Base-by-base conservation (phyloP, 2,113 vertebrate genomes). In the Galemys pyrenaicus region DNA sequence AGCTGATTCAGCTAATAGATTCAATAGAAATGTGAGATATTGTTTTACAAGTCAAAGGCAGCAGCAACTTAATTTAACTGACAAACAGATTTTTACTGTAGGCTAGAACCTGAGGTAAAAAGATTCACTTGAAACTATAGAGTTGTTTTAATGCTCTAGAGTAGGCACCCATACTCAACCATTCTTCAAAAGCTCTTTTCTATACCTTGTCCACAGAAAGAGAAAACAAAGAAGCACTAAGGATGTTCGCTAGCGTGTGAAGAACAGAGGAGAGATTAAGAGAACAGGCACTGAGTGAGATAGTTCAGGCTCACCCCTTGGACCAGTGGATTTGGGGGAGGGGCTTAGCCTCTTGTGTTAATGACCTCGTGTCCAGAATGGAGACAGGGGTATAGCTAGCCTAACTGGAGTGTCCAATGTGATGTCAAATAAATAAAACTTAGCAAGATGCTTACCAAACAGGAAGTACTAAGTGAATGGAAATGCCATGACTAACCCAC, bases 1-100 rank as follows among this genome's bases (percentile, higher is more conserved):
- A 90, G 82, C 94, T 96, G 85, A 97, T 97, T 75, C 89, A 91
- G 60, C 95, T 97, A 95, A 86, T 95, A 60, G 79, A 96, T 60
- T 74, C 87, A 96, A n/a, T 89, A 96, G 96, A 96, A 88, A 83
- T 94, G 46, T 10, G 95, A 70, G 77, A 79, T 6, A 62, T 41
- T 49, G 94, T 93, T 81, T 86, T 94, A 12, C 65, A 90, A 94
- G 68, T 67, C 49, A 92, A 60, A 92, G 75, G 95, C 39, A 79
- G 73, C 85, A 95, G 28, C 85, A 94, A 32, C 68, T 77, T 94
- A 88, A 97, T 64, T 15, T 94, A 92, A 80, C 80, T 95, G 86
- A 70, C 9, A 93, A 68, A 87, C 20, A 95, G 65, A 81, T 93
- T 97, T 84, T 32, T 96, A 71, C 80, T 60, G 3, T 94, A 80